Conservation (phyloP, 2,113 vertebrate species). For the Plestiodon gilberti region DNA sequence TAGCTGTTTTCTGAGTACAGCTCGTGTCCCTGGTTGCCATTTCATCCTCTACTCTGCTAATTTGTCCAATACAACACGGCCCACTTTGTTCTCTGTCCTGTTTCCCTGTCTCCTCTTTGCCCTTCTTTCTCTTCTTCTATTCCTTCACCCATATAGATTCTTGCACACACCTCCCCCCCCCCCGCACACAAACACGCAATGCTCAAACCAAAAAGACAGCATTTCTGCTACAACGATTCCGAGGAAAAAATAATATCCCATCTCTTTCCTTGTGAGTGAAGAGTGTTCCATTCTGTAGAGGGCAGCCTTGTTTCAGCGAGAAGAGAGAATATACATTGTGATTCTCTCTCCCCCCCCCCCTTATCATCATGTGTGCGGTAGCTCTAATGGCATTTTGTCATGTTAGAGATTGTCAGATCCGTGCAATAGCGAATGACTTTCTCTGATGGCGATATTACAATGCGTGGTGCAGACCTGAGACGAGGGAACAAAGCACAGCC, state of each 20-base stretch:
- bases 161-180: not conserved
- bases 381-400: conserved; percentile 32
- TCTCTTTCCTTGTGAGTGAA: not conserved
- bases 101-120: not conserved
- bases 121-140: not conserved
- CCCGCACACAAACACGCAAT: not conserved
- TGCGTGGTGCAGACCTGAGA: not conserved
- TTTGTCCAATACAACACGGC: not conserved
- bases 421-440: conserved; percentile 16
- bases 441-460: conserved; percentile 45
- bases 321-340: not conserved
- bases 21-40: not conserved
- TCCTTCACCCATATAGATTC: not conserved
- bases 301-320: conserved; percentile 71
- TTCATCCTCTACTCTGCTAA: not conserved
- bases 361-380: not conserved
- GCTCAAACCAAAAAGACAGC: not conserved
- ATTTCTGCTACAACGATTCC: not conserved
- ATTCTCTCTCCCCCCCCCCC: conserved; percentile 9
- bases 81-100: not conserved
- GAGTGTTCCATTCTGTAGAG: conserved; percentile 64
- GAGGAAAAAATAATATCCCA: not conserved
- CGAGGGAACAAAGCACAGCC: conserved; percentile 33
- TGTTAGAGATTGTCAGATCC: conserved; percentile 37
- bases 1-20: not conserved